phyloP scores from a whole-genome alignment of 2,113 vertebrate genomes.

The Malaclemys terrapin region DNA sequence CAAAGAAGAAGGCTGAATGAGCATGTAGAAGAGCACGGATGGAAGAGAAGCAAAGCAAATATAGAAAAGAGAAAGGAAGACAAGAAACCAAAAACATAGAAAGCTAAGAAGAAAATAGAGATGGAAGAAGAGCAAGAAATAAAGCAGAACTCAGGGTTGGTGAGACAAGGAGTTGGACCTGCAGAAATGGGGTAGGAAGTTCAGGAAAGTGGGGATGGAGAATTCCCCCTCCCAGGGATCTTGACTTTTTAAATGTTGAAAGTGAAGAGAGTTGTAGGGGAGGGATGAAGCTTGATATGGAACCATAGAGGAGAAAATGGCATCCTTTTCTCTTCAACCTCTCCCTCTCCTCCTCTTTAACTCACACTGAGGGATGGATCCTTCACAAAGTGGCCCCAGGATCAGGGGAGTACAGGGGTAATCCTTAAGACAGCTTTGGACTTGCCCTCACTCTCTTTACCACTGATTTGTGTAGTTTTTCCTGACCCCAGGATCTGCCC shows the following conservation, averaged over 20 bases:
- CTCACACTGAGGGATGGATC: background rate
- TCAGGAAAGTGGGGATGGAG: background rate
- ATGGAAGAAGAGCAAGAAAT: rapidly evolving
- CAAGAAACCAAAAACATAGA: background rate
- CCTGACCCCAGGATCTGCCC: background rate
- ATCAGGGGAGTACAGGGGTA: background rate
- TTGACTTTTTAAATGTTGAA: background rate
- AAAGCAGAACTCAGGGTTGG: background rate
- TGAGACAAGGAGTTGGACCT: background rate
- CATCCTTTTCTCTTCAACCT: background rate
- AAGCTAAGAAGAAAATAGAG: background rate
- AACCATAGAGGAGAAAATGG: background rate
- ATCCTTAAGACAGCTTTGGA: background rate
- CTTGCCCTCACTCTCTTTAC: background rate
- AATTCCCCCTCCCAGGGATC: background rate
- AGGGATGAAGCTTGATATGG: background rate
- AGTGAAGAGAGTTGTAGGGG: background rate
- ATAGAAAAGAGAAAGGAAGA: background rate
- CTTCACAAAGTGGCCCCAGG: background rate
- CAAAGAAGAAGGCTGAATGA: background rate
- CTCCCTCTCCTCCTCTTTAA: background rate
- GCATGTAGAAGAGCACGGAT: background rate
- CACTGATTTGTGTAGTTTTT: background rate
- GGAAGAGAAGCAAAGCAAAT: background rate
- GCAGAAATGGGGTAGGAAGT: background rate